Evolutionary conservation across 2,113 vertebrate genomes (phyloP).

Genomic region (Pelmatolapia mariae): DNA sequence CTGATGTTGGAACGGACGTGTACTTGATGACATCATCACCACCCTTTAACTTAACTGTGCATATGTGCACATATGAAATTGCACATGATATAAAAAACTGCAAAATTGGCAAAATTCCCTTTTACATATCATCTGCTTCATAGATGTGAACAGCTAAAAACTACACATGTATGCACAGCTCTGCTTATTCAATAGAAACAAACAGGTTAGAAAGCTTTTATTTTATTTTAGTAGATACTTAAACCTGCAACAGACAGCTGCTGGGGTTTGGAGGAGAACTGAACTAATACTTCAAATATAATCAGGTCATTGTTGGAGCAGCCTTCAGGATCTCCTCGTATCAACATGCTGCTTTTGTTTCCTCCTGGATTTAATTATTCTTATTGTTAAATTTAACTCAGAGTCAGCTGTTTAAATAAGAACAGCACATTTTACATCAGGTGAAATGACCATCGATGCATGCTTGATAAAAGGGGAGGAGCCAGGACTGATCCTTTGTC

Average conservation of each 20-base stretch:
- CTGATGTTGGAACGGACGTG: accelerated
- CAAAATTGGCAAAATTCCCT: background rate
- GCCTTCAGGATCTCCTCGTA: accelerated
- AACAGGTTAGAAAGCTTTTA: background rate
- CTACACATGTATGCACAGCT: accelerated
- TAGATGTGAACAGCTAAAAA: accelerated
- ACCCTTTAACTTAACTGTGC: background rate
- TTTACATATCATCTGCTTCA: background rate
- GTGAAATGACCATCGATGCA: background rate
- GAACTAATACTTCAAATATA: background rate
- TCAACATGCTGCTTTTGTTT: background rate
- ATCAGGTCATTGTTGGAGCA: background rate
- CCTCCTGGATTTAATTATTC: background rate
- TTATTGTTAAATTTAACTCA: background rate
- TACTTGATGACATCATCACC: background rate
- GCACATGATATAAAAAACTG: accelerated
- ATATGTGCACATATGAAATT: accelerated
- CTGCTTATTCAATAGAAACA: background rate
- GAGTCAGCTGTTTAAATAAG: background rate
- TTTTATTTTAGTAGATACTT: background rate
- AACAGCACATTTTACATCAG: background rate
- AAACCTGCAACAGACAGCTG: background rate
- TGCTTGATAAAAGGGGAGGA: background rate
- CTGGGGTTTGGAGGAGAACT: background rate
- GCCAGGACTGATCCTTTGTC: background rate